These are phyloP conservation scores for Sinohyriopsis cumingii DNA, from an alignment of 2,888 invertebrate genomes.

Conservation along the genomic window DNA sequence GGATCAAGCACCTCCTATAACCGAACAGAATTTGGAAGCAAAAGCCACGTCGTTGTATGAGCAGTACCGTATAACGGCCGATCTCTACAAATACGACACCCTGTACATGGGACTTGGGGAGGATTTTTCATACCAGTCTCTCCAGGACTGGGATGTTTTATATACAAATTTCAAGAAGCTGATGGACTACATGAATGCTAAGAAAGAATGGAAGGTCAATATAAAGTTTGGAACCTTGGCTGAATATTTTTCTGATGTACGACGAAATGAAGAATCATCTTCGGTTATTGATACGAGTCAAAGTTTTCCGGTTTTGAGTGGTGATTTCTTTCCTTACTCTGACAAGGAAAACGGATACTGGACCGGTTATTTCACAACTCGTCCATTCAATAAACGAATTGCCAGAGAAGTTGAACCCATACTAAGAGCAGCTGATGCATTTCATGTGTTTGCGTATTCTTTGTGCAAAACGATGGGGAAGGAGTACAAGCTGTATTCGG, in stretches of 20 bases:
- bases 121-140: slow-evolving; percentile 93
- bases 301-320: slow-evolving; percentile 82
- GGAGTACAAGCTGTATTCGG: slow-evolving; percentile 32
- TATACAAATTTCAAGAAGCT: slow-evolving; percentile 91
- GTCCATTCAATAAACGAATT: slow-evolving; percentile 79
- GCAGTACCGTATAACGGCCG: slow-evolving; percentile 91
- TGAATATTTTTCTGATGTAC: slow-evolving; percentile 87
- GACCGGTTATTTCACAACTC: slow-evolving; percentile 96
- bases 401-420: slow-evolving; percentile 75
- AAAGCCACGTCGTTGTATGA: slow-evolving; percentile 87
- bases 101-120: slow-evolving; percentile 95
- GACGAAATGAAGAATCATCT: slow-evolving; percentile 46
- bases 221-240: slow-evolving; percentile 85
- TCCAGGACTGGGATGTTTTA: slow-evolving; percentile 94
- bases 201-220: slow-evolving; percentile 76
- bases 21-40: slow-evolving; percentile 86
- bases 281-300: too few relatives aligned
- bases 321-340: slow-evolving; percentile 97
- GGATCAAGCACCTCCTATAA: slow-evolving; percentile 87
- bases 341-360: slow-evolving; percentile 90
- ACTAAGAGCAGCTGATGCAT: slow-evolving; percentile 66
- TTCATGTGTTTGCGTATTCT: slow-evolving; percentile 56
- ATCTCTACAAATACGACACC: slow-evolving; percentile 91
- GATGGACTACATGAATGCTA: slow-evolving; percentile 89
- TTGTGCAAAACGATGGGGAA: slow-evolving; percentile 37